Conservation (phyloP, 2,113 vertebrate species). For the Nothocercus nigrocapillus region DNA sequence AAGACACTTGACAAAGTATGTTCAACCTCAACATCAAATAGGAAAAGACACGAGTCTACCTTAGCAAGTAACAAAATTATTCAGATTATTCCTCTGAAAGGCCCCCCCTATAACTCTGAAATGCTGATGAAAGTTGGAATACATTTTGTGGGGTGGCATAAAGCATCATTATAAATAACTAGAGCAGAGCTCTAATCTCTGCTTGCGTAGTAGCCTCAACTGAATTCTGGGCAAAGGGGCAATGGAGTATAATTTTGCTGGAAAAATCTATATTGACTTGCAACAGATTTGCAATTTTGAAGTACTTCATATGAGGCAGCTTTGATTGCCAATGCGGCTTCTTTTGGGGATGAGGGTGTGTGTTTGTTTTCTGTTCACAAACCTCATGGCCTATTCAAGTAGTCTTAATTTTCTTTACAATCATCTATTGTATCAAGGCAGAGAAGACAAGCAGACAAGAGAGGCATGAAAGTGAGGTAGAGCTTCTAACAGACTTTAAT, state of each 20-base stretch:
- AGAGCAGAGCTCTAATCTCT: neutral
- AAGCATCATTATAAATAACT: neutral
- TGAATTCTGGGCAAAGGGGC: neutral
- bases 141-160: neutral
- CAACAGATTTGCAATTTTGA: neutral
- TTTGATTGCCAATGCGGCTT: neutral
- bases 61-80: neutral
- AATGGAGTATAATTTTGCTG: neutral
- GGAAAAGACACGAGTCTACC: neutral
- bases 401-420: neutral
- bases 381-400: neutral
- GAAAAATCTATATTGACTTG: neutral
- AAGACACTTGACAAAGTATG: neutral
- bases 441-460: neutral
- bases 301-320: neutral
- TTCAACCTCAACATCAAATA: neutral
- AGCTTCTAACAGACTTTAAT: neutral
- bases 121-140: neutral
- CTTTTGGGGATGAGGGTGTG: accelerated
- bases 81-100: neutral
- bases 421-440: neutral
- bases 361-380: neutral
- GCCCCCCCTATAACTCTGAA: neutral
- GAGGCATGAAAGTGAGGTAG: neutral
- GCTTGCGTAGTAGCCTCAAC: neutral